Conservation (phyloP, 2,113 vertebrate genomes). For the Dipodomys merriami region DNA sequence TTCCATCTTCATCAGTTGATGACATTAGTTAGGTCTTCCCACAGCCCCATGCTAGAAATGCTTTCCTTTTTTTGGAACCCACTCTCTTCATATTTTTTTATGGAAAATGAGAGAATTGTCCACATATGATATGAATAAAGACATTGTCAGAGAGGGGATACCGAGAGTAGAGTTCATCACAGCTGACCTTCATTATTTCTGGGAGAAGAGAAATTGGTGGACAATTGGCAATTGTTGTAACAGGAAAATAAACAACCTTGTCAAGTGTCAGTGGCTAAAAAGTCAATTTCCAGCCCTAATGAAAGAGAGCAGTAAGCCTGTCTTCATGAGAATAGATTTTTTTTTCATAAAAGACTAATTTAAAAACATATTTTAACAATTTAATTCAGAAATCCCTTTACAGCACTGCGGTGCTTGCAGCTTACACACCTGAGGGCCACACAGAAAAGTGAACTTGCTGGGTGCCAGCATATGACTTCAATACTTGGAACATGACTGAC, state of each 20-base stretch:
- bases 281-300: conserved; percentile 68
- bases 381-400: conserved; percentile 77
- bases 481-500: background rate
- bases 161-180: background rate
- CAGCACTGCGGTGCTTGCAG: background rate
- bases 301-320: conserved; percentile 58
- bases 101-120: background rate
- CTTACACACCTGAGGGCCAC: background rate
- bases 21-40: conserved; percentile 56
- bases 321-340: conserved; percentile 62
- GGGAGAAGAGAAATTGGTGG: conserved; percentile 53
- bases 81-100: background rate
- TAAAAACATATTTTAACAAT: conserved; percentile 77
- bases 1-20: conserved; percentile 65
- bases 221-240: conserved; percentile 71
- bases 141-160: conserved; percentile 58
- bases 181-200: conserved; percentile 9
- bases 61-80: background rate
- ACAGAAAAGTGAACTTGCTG: conserved; percentile 20
- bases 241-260: conserved; percentile 71
- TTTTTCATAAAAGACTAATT: conserved; percentile 63
- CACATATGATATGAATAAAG: conserved; percentile 60
- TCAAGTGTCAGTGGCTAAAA: conserved; percentile 68
- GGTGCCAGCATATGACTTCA: background rate
- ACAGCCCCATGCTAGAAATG: background rate